A percentile compares a stretch with the other conserved stretches of the same genome.
Evolutionary conservation across 1,140 invertebrate genomes (phyloP).

Genomic region (Bombus sibiricus): DNA sequence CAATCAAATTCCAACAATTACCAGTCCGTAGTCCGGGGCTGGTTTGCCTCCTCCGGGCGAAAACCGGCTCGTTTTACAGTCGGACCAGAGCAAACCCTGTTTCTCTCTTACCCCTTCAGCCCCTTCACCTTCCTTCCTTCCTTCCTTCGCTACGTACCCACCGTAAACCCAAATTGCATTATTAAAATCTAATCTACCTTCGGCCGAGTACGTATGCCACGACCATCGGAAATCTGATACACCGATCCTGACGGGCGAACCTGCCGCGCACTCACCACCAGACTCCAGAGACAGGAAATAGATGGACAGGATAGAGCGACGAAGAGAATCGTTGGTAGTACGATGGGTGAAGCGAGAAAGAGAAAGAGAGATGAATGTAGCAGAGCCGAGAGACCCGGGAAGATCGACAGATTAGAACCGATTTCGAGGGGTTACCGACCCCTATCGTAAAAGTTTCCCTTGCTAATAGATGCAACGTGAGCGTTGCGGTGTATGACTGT

Average conservation of each 20-base stretch:
- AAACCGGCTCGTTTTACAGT: constrained; percentile 73
- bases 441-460: constrained; percentile 12
- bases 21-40: constrained; percentile 69
- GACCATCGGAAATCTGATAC: constrained; percentile 69
- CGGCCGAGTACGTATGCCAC: constrained; percentile 64
- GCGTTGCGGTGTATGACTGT: not conserved
- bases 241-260: constrained; percentile 33
- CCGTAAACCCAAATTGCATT: constrained; percentile 78
- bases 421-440: not conserved
- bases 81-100: constrained; percentile 24
- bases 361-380: not conserved
- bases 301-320: not conserved
- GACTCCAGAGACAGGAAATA: constrained; percentile 15
- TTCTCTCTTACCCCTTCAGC: not conserved
- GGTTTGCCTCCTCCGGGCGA: constrained; percentile 72
- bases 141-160: constrained; percentile 27
- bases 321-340: not conserved
- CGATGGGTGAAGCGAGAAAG: not conserved
- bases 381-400: not conserved
- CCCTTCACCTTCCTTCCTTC: not conserved
- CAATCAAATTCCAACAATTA: constrained; percentile 79
- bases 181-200: constrained; percentile 81
- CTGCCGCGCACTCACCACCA: not conserved
- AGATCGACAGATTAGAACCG: constrained; percentile 20
- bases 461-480: not conserved